Evolutionary conservation across 2,113 vertebrate species (phyloP), one percentile per base, ranked within the genome.

Genomic region (Anguilla japonica): DNA sequence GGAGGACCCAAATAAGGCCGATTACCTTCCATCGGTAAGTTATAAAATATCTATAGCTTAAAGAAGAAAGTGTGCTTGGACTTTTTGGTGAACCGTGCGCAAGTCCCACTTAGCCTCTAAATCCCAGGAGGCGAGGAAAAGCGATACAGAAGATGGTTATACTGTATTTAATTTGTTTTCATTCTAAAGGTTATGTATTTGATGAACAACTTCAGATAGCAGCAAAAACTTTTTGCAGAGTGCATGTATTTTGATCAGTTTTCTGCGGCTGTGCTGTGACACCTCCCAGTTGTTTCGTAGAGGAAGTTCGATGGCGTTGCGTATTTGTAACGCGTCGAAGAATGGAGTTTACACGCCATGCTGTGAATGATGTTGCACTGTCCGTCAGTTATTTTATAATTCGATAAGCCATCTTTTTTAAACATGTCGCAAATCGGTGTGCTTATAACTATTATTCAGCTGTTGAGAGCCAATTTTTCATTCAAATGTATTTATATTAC

Each of bases 1-100:
- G 60, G 81, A 91, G 85, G 85, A 89, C 86, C 89, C 85, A 14
- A n/a, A 13, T 80, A 80, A 22, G 39, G 41, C 79, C 40, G 11
- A 29, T 80, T 80, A 41, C 79, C 29, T 40, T 41, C 81, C 14
- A 11, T 60, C 83, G 93, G 94, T 94, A 93, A 80, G 79, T 80
- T 9, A 29, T 80, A 40, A 80, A 34, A 75, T 26, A 34, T 75
- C n/a, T 5, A 75, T 75, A 75, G 71, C 29, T 75, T n/a, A 4
- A 11, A 29, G 71, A 75, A 14, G 13, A 75, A 75, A 75, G n/a
- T 13, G 26, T 75, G 5, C 6, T 80, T 22, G 15, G 39, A 80
- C 39, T 41, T n/a, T 80, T 41, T 20, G n/a, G 40, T n/a, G 79
- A 15, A 41, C 39, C 40, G 79, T 20, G 41, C 40, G 22, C 15